Evolutionary conservation across 2,113 vertebrate genomes (phyloP).

Genomic region (Ovibos moschatus): DNA sequence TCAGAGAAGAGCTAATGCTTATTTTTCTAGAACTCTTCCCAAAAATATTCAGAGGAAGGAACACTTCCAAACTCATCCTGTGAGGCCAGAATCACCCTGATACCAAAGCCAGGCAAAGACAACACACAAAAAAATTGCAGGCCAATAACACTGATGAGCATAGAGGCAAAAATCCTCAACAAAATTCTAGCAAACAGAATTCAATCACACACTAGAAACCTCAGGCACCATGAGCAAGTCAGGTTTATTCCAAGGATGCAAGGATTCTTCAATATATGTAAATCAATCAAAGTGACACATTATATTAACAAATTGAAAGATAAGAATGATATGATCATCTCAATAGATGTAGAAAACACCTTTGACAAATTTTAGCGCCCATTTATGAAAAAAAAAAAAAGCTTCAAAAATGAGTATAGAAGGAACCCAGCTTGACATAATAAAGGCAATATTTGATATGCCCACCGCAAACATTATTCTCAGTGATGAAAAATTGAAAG

Average conservation of each 20-base stretch:
- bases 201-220: background rate
- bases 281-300: background rate
- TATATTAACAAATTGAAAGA: background rate
- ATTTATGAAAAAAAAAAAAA: background rate
- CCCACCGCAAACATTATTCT: background rate
- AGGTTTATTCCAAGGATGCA: background rate
- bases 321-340: accelerated
- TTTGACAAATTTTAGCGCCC: background rate
- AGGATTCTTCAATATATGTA: background rate
- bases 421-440: background rate
- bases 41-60: background rate
- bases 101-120: background rate
- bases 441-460: background rate
- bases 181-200: background rate
- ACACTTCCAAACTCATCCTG: background rate
- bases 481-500: background rate
- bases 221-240: background rate
- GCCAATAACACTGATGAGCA: background rate
- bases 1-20: background rate
- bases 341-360: background rate
- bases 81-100: background rate
- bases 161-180: background rate
- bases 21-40: background rate
- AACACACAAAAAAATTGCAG: background rate
- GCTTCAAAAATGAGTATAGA: background rate